Percentiles rank a stretch among this genome's conserved stretches.
These are phyloP conservation scores for Contarinia nasturtii DNA, from an alignment of 1,140 invertebrate genomes.

Conservation along the genomic window DNA sequence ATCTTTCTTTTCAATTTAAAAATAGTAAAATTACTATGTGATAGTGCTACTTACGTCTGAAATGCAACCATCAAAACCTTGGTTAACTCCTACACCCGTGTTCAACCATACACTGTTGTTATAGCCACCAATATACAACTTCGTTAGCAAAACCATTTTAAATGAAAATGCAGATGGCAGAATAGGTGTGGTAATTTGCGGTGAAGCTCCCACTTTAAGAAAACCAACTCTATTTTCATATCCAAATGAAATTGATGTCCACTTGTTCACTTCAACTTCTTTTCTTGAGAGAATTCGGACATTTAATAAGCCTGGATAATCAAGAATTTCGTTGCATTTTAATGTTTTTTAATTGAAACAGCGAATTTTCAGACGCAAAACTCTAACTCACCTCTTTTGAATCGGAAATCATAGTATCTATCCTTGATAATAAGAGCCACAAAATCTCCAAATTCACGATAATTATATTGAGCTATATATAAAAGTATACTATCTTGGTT, in stretches of 20 bases:
- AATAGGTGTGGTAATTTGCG: constrained; percentile 26
- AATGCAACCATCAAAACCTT: constrained; percentile 73
- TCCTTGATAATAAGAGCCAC: constrained; percentile 64
- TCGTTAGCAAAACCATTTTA: constrained; percentile 54
- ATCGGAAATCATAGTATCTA: constrained; percentile 66
- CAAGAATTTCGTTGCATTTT: not conserved
- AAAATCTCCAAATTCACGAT: constrained; percentile 76
- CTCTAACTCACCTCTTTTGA: constrained; percentile 56
- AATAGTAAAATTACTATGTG: constrained; percentile 1
- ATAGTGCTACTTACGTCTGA: constrained; percentile 41
- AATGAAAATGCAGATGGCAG: no score
- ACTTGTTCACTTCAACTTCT: constrained; percentile 41
- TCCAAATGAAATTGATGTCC: constrained; percentile 54
- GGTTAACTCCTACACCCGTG: constrained; percentile 42
- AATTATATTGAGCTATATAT: constrained; percentile 71
- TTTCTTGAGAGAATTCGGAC: constrained; percentile 43
- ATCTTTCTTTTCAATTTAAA: constrained; percentile 1
- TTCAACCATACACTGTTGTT: constrained; percentile 53
- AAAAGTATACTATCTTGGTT: constrained; percentile 65
- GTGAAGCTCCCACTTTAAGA: constrained; percentile 18
- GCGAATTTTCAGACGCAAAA: constrained; percentile 4
- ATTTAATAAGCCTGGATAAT: constrained; percentile 18
- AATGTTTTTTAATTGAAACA: not conserved
- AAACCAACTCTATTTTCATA: constrained; percentile 30
- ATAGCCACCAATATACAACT: constrained; percentile 71